Evolutionary conservation across 2,113 vertebrate genomes (phyloP).

Genomic region (Himantopus leucocephalus): DNA sequence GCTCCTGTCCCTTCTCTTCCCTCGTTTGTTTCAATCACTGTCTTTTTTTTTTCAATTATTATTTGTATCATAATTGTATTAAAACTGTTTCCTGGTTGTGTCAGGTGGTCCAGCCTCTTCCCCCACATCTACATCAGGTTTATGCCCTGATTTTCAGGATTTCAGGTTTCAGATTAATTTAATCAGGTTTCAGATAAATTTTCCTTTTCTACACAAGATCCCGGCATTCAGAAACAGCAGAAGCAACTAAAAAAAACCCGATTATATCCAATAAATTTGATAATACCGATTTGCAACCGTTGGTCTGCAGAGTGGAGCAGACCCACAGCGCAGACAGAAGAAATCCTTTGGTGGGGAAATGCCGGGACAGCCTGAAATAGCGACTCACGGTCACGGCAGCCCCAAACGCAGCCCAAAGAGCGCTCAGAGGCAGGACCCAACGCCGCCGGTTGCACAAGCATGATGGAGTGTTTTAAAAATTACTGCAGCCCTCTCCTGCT

Average conservation of each 20-base stretch:
- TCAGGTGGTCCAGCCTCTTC: not conserved
- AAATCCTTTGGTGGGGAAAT: not conserved
- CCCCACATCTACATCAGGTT: not conserved
- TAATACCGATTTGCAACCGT: rapidly evolving
- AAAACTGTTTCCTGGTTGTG: not conserved
- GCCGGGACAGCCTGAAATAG: not conserved
- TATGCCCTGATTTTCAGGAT: not conserved
- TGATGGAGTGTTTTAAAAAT: not conserved
- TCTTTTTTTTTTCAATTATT: not conserved
- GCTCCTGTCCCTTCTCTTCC: not conserved
- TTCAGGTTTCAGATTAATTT: not conserved
- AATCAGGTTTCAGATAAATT: not conserved
- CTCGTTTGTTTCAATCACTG: not conserved
- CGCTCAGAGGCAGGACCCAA: not conserved
- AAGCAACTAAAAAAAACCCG: not conserved
- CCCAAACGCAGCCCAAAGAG: rapidly evolving
- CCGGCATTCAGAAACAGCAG: not conserved
- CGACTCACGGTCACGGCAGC: rapidly evolving
- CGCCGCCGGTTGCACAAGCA: rapidly evolving
- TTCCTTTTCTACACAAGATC: not conserved
- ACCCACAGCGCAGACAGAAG: not conserved
- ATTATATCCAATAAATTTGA: not conserved
- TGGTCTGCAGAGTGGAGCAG: not conserved
- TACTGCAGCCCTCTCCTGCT: not conserved
- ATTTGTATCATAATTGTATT: not conserved